These are phyloP conservation scores for Lepidocyrtinus sp. DNA, from an alignment of 2,888 invertebrate genomes.

Conservation along the genomic window DNA sequence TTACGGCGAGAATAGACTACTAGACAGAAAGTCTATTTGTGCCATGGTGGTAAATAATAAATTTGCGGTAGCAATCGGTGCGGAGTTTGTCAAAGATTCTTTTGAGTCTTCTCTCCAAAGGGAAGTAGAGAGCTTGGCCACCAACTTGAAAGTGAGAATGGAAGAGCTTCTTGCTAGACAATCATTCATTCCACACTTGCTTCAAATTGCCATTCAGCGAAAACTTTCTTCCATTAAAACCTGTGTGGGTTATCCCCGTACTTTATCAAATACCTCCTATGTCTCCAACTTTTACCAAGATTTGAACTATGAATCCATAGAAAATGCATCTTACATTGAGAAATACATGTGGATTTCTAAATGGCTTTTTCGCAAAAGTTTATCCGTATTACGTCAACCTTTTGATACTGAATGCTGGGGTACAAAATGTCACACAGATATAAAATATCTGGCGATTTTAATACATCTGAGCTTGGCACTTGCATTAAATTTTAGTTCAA, in stretches of 20 bases:
- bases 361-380: constrained; percentile 57
- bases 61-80: constrained; percentile 56
- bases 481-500: no score
- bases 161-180: constrained; percentile 48
- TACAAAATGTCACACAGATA: no score
- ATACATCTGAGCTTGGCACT: no score
- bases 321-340: constrained; percentile 47
- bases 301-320: constrained; percentile 12
- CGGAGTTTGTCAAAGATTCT: constrained; percentile 51
- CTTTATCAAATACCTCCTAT: constrained; percentile 41
- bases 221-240: constrained; percentile 50
- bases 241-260: constrained; percentile 60
- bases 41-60: constrained; percentile 58
- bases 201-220: constrained; percentile 46
- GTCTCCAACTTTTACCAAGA: constrained; percentile 51
- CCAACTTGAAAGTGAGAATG: constrained; percentile 47
- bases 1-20: constrained; percentile 51
- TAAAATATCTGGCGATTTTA: no score
- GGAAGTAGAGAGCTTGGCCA: constrained; percentile 56
- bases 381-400: constrained; percentile 44
- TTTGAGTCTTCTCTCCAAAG: constrained; percentile 52
- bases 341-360: constrained; percentile 50
- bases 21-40: constrained; percentile 54
- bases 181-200: constrained; percentile 40
- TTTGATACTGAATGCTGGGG: constrained; percentile 61